Evolutionary conservation across 2,888 invertebrate genomes (phyloP).

Genomic region (Merodon equestris): DNA sequence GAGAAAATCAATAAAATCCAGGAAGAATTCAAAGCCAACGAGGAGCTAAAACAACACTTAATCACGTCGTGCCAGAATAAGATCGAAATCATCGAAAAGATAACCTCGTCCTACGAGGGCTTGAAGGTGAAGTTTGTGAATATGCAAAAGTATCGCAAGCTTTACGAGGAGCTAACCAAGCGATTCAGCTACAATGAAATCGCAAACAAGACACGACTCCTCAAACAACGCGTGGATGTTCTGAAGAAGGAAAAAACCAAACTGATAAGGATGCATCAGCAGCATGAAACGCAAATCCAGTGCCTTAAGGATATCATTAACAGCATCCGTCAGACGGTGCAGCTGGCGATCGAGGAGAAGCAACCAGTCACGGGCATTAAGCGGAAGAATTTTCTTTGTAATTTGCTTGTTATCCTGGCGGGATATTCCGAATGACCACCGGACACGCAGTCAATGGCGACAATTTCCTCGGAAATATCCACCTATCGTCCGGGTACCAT

Average conservation of each 20-base stretch:
- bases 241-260: slow-evolving; percentile 73
- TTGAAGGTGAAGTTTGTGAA: slow-evolving; percentile 80
- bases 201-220: slow-evolving; percentile 79
- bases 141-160: slow-evolving; percentile 77
- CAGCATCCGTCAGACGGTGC: slow-evolving; percentile 82
- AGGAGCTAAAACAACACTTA: slow-evolving; percentile 81
- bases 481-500: slow-evolving; percentile 84
- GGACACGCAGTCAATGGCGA: slow-evolving; percentile 75
- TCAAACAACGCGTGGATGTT: slow-evolving; percentile 76
- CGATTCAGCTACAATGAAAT: slow-evolving; percentile 78
- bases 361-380: slow-evolving; percentile 79
- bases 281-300: slow-evolving; percentile 80
- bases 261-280: slow-evolving; percentile 76
- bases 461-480: slow-evolving; percentile 75
- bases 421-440: slow-evolving; percentile 73
- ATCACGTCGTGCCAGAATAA: slow-evolving; percentile 80
- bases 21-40: slow-evolving; percentile 78
- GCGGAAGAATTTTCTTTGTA: slow-evolving; percentile 81
- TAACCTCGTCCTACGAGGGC: slow-evolving; percentile 81
- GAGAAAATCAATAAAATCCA: slow-evolving; percentile 80
- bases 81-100: slow-evolving; percentile 82
- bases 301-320: slow-evolving; percentile 82
- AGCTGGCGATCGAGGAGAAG: slow-evolving; percentile 80
- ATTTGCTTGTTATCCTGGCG: slow-evolving; percentile 78
- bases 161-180: slow-evolving; percentile 78